Conservation (phyloP, 2,113 vertebrate species). For the Morone chrysops region DNA sequence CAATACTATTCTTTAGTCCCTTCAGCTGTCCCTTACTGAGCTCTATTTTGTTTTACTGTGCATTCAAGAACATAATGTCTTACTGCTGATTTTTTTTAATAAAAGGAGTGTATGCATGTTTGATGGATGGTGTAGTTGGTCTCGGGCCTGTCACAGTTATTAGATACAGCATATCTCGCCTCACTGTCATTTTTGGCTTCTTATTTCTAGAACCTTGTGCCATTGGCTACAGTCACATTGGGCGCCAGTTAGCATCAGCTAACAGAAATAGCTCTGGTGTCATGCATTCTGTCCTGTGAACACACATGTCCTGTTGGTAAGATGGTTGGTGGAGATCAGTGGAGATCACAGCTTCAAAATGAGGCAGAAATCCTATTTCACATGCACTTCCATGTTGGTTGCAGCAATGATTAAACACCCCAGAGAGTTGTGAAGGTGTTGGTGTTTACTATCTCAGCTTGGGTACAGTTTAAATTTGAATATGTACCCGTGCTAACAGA, state of each 20-base stretch:
- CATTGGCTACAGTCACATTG: constrained; percentile 4
- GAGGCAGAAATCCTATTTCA: background rate
- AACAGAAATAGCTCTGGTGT: constrained; percentile 44
- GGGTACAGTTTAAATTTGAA: background rate
- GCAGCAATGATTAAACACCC: background rate
- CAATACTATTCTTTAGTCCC: background rate
- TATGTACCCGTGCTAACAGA: background rate
- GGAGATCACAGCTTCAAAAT: background rate
- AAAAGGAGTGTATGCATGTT: background rate
- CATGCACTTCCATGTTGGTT: background rate
- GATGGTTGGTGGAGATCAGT: background rate
- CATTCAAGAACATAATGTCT: background rate
- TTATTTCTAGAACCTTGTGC: background rate
- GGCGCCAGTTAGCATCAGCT: constrained; percentile 23
- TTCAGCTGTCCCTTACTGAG: background rate
- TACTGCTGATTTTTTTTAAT: background rate
- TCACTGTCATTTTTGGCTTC: constrained; percentile 31
- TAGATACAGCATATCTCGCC: constrained; percentile 15
- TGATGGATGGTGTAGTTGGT: background rate
- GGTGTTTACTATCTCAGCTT: too few relatives aligned
- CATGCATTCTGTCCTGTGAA: background rate
- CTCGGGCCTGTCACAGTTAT: constrained; percentile 3
- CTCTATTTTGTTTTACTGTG: background rate
- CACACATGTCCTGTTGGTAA: constrained; percentile 2
- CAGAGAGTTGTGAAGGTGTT: background rate